Base-by-base conservation (phyloP, 2,113 vertebrate genomes). In the Anas platyrhynchos region DNA sequence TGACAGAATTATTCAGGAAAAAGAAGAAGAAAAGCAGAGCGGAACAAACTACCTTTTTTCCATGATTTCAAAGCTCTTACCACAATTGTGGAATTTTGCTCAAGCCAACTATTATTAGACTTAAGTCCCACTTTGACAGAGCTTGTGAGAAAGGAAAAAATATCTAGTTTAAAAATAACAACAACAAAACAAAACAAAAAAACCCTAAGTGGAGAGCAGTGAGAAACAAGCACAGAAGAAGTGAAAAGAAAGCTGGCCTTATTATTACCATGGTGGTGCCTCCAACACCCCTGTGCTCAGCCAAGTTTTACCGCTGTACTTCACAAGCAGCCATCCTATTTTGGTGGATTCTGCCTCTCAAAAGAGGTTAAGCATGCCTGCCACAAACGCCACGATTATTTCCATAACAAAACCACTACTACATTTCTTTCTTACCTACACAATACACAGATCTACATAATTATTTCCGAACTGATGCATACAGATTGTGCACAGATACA, bases 141-240 rank as follows among this genome's bases (percentile, higher is more conserved):
- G 69, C 71, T 61, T 52, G 69, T 54, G 81, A 85, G 67, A 82
- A 92, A 87, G 44, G 43, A 32, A 84, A 91, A 95, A 87, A 67
- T 4, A 63, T 6, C 66, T 31, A 3, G 12, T 73, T 92, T 89
- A 85, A 97, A 96, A 93, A 94, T 79, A 95, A 78, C 87, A 65
- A 54, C 52, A 54, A 55, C 26, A 27, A 54, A 54, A 54, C 38
- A 16, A 76, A 25, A 2, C 48, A 50, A 11, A n/a, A n/a, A n/a
- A n/a, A n/a, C n/a, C n/a, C 88, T 17, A 68, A 55, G 52, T 9
- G 36, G 54, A 89, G 61, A 86, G 68, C 92, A 78, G 61, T 31
- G 59, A 61, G 86, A 63, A 90, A 32, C 38, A 6, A 88, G 88
- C 61, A 23, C 22, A 63, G 72, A 86, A 68, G 34, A 59, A 52